A percentile compares a stretch with the other conserved stretches of the same genome.
Conservation (phyloP, 2,888 invertebrate species). For the Molanna angustata region DNA sequence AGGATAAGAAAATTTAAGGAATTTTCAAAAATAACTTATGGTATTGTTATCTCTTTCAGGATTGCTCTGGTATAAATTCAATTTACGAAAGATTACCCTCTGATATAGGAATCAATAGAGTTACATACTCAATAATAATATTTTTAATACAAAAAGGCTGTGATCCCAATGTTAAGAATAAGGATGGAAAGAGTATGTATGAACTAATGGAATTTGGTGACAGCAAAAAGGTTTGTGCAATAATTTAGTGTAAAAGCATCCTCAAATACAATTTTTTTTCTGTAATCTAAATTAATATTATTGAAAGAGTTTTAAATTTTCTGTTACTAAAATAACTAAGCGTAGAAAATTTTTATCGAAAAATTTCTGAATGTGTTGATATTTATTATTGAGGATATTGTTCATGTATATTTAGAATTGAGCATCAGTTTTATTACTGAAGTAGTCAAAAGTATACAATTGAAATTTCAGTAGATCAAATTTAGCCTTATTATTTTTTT, state of each 20-base stretch:
- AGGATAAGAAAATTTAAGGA: too few relatives aligned
- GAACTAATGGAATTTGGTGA: slow-evolving; percentile 57
- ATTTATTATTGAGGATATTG: too few relatives aligned
- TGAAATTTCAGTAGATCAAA: not conserved
- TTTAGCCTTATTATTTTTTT: not conserved
- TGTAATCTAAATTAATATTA: too few relatives aligned
- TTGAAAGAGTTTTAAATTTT: too few relatives aligned
- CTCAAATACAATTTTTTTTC: not conserved
- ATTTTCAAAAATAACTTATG: too few relatives aligned
- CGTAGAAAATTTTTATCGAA: too few relatives aligned
- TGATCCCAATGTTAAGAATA: slow-evolving; percentile 61
- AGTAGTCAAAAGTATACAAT: too few relatives aligned
- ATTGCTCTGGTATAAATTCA: slow-evolving; percentile 61
- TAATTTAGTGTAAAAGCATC: not conserved
- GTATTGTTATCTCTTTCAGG: slow-evolving; percentile 35
- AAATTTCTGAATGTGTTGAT: too few relatives aligned
- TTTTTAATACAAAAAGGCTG: slow-evolving; percentile 67
- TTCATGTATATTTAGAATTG: too few relatives aligned
- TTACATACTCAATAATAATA: slow-evolving; percentile 68
- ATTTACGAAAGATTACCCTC: slow-evolving; percentile 44
- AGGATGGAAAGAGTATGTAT: slow-evolving; percentile 52
- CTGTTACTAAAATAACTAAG: too few relatives aligned
- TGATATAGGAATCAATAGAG: slow-evolving; percentile 49
- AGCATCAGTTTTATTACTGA: too few relatives aligned
- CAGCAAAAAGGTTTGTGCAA: slow-evolving; percentile 25